phyloP scores from a whole-genome alignment of 2,888 invertebrate species.

The Acanthococcus lagerstroemiae region DNA sequence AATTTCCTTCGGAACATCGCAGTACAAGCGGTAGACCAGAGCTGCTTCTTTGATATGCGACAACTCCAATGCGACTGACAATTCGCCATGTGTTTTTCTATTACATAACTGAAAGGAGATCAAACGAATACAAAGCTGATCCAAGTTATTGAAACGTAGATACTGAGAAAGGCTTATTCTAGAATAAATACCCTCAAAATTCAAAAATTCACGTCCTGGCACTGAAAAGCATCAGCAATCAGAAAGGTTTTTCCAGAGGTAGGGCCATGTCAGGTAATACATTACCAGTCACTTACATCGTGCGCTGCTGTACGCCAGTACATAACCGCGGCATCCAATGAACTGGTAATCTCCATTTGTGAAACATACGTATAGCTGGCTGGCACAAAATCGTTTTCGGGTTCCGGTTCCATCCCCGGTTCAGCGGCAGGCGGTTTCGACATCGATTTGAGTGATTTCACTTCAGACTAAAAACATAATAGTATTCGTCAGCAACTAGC shows the following conservation, averaged over 20 bases:
- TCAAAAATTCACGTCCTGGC: too few species aligned
- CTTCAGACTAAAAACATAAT: neutral
- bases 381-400: neutral
- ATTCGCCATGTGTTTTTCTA: too few species aligned
- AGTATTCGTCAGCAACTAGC: too few species aligned
- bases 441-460: neutral
- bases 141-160: neutral
- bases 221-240: too few species aligned
- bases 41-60: slow-evolving; percentile 1
- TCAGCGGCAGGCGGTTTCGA: neutral
- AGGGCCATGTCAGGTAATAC: too few species aligned
- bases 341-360: neutral
- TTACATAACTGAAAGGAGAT: too few species aligned
- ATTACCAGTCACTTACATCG: neutral
- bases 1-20: neutral
- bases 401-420: slow-evolving; percentile 3
- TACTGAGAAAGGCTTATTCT: too few species aligned
- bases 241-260: too few species aligned
- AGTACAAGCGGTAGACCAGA: slow-evolving; percentile 6
- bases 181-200: too few species aligned
- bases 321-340: neutral
- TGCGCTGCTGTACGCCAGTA: neutral
- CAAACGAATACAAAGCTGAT: neutral
- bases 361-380: neutral
- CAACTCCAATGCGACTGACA: too few species aligned